phyloP scores from a whole-genome alignment of 2,797 vertebrate species.

The Rousettus madagascariensis region DNA sequence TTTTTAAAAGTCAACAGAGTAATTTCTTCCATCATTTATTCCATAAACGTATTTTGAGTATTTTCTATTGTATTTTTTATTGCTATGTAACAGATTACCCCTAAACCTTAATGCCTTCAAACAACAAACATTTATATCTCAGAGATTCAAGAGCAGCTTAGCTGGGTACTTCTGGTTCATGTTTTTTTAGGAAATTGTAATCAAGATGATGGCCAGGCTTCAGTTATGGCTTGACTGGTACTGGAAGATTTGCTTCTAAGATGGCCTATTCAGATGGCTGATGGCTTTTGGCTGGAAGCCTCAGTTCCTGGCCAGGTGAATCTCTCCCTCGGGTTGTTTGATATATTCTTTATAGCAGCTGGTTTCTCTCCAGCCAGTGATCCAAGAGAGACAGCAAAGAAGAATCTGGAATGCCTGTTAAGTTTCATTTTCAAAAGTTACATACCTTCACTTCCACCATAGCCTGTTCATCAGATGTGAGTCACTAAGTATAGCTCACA shows the following conservation, averaged over 20 bases:
- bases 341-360: background rate
- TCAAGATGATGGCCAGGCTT: background rate
- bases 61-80: constrained; percentile 15
- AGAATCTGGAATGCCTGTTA: background rate
- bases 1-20: constrained; percentile 36
- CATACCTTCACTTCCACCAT: background rate
- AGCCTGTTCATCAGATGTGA: background rate
- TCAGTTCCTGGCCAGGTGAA: background rate
- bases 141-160: background rate
- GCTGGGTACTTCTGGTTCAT: background rate
- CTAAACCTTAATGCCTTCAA: background rate
- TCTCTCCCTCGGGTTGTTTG: background rate
- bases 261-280: background rate
- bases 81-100: background rate
- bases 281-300: background rate
- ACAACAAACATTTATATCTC: background rate
- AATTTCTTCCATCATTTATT: constrained; percentile 13
- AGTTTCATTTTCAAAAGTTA: background rate
- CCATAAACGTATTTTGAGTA: constrained; percentile 25
- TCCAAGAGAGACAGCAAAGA: background rate
- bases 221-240: background rate
- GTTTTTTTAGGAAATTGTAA: background rate
- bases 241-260: background rate
- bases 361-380: background rate
- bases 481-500: background rate